Evolutionary conservation across 2,888 invertebrate species (phyloP).

Genomic region (Eristalinus sepulchralis): DNA sequence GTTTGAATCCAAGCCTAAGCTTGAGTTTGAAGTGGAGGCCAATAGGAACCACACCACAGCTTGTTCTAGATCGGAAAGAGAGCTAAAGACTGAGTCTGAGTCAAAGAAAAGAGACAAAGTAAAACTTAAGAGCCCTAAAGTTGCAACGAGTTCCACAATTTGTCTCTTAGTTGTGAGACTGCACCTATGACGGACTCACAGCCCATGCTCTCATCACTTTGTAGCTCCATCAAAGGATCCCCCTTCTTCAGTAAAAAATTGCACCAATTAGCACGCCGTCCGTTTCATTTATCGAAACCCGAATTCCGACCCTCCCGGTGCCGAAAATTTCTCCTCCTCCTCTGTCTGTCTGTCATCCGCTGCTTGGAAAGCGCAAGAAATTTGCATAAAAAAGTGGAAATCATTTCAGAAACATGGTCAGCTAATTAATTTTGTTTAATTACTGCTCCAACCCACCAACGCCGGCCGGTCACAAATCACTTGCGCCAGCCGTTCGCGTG

Average conservation of each 20-base stretch:
- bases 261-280: background rate
- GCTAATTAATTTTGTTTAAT: constrained; percentile 8
- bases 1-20: no score
- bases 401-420: background rate
- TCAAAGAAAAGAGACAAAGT: no score
- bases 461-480: no score
- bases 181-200: no score
- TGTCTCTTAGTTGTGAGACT: no score
- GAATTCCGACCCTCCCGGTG: background rate
- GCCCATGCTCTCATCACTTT: no score
- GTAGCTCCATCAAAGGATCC: background rate
- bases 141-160: no score
- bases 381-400: constrained; percentile 4
- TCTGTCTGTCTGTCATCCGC: background rate
- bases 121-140: no score
- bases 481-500: background rate
- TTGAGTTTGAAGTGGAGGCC: no score
- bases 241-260: background rate
- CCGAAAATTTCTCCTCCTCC: background rate
- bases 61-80: no score
- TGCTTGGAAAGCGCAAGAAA: background rate
- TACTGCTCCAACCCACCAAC: background rate
- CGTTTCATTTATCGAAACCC: background rate
- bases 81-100: no score
- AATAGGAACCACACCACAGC: no score